Evolutionary conservation across 2,888 invertebrate species (phyloP), one percentile per base, ranked within the genome.

Genomic region (Yponomeuta evonymella): DNA sequence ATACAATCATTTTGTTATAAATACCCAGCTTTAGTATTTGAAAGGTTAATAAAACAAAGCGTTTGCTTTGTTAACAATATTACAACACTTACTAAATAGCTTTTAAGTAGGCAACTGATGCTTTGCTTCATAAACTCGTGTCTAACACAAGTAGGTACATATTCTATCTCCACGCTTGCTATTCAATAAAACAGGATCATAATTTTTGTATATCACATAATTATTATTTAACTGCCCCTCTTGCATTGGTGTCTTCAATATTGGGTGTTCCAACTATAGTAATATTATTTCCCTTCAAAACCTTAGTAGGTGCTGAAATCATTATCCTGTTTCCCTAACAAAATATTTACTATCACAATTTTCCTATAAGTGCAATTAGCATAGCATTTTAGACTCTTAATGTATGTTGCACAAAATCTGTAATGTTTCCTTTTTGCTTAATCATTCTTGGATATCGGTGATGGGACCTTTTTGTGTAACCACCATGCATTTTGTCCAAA

Each of bases 401-500:
- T 65, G 75, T 75, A 76, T 76, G 58, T 62, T 51, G 12, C 62
- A 77, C 78, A 80, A 78, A 85, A 43, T 43, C 82, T 84, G 84
- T 90, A 88, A 89, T 84, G 80, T 87, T 82, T 84, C 82, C 79
- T 79, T 83, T 86, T 83, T 91, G 92, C 92, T 92, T 92, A 90
- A 89, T 89, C 92, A 90, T 88, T 90, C 90, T 91, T 91, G 91
- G 90, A 70, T 90, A 84, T 86, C 90, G 92, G 92, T 91, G 88
- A 91, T 85, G 91, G 91, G 86, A 81, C 86, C 82, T 79, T 81
- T 36, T 23, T 75, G 78, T 82, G 80, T 84, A 83, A 77, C 87
- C 87, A 87, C 88, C 85, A 83, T 83, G 79, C 81, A 81, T 84
- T 81, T 74, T 78, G 74, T 79, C 76, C 79, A 75, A 77, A 77